Conservation (phyloP, 2,797 vertebrate genomes). For the Morus bassanus region DNA sequence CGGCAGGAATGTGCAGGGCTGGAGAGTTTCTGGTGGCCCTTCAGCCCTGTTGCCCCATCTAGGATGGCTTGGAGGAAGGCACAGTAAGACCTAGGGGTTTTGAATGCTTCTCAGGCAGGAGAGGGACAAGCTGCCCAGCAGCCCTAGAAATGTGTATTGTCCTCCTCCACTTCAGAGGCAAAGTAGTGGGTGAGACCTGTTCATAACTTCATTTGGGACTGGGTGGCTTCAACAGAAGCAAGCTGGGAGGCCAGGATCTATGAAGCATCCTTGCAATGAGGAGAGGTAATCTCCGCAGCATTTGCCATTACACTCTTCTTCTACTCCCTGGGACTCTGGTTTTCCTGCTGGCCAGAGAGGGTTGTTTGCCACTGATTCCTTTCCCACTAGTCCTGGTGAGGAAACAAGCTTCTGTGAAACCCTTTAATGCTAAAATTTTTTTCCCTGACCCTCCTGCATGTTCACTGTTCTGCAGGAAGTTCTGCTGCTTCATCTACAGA, state of each 20-base stretch:
- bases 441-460: neutral
- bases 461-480: neutral
- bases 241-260: neutral
- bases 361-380: neutral
- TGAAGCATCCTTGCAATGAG: fast-evolving
- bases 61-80: neutral
- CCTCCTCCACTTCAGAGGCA: neutral
- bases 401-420: neutral
- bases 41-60: fast-evolving
- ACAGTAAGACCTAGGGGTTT: neutral
- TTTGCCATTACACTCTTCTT: fast-evolving
- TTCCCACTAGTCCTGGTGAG: neutral
- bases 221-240: neutral
- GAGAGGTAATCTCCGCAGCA: neutral
- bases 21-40: neutral
- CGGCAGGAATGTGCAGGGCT: neutral
- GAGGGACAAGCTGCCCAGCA: neutral
- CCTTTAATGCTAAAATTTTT: neutral
- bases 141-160: fast-evolving
- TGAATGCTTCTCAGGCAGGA: neutral
- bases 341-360: neutral
- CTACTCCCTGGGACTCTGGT: neutral
- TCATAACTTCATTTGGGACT: neutral
- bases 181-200: neutral
- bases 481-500: fast-evolving